Base-by-base conservation (phyloP, 2,113 vertebrate genomes). In the Struthio camelus region DNA sequence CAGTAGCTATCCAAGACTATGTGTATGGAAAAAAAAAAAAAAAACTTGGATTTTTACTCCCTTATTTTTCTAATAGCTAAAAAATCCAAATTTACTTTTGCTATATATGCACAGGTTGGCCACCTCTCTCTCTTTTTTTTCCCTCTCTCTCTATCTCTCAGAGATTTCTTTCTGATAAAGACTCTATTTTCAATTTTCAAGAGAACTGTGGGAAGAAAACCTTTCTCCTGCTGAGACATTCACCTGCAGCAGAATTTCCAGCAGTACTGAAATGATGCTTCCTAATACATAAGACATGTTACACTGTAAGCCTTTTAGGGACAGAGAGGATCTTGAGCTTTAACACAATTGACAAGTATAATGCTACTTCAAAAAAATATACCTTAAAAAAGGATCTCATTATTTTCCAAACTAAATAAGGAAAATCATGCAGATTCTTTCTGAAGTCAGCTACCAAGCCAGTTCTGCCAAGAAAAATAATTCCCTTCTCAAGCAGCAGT, bases 121-220 rank as follows among this genome's bases (percentile, higher is more conserved):
- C 81, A 85, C 8, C 6, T 77, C 64, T 80, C 15, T 2, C 53
- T 56, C 25, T 54, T 20, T 28, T 28, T 27, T 15, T 13, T 54
- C 53, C 28, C 53, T 54, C 11, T 53, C 51, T 53, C 51, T 53
- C 10, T 58, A 28, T 58, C 9, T 58, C 56, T 72, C 30, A 61
- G 50, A 88, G 51, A 76, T 85, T 86, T 82, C 32, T 67, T 86
- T 91, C 70, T 77, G 11, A 36, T 78, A 27, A 90, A 84, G 65
- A 14, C 34, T 82, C 65, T 76, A 28, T 80, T 92, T 95, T 89
- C 80, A 67, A 42, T 92, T 95, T 94, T 82, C 86, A 97, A 87
- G 40, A 85, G 64, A 95, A 96, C 1, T 64, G 27, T 25, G 70
- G 56, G 75, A 87, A 93, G 59, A 80, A 95, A 92, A 73, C 11